Evolutionary conservation across 2,113 vertebrate species (phyloP).

Genomic region (Seriola rivoliana): DNA sequence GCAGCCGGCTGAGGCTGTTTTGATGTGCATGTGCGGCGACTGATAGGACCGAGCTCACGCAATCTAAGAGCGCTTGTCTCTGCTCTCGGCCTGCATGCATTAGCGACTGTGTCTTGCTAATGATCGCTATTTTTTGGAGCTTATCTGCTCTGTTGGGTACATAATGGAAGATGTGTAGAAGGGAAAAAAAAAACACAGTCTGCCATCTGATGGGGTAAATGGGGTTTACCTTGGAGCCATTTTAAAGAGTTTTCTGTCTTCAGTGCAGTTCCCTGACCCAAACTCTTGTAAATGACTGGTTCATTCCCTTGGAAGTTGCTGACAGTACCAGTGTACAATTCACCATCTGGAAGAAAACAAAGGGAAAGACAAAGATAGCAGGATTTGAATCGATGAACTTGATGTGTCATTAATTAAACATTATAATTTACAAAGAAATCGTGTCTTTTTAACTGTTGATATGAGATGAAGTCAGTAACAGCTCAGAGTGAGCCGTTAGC

Average conservation of each 20-base stretch:
- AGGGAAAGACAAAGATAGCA: neutral
- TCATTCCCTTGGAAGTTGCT: slow-evolving; percentile 98
- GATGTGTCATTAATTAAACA: slow-evolving; percentile 21
- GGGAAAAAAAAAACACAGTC: neutral
- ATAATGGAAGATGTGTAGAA: slow-evolving; percentile 40
- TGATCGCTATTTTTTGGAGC: slow-evolving; percentile 57
- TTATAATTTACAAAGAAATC: slow-evolving; percentile 7
- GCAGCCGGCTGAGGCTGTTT: slow-evolving; percentile 55
- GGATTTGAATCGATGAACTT: neutral
- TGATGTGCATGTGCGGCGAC: slow-evolving; percentile 67
- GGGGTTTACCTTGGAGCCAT: slow-evolving; percentile 95
- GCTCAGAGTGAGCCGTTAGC: slow-evolving; percentile 10
- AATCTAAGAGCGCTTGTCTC: slow-evolving; percentile 50
- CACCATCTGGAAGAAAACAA: slow-evolving; percentile 87
- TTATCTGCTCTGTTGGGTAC: slow-evolving; percentile 52
- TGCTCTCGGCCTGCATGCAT: slow-evolving; percentile 53
- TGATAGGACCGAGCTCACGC: slow-evolving; percentile 53
- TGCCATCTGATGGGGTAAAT: slow-evolving; percentile 18
- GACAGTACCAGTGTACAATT: slow-evolving; percentile 94
- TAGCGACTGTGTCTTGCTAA: slow-evolving; percentile 59
- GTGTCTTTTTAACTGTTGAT: neutral
- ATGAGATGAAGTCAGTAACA: slow-evolving; percentile 1
- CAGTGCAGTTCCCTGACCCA: slow-evolving; percentile 89
- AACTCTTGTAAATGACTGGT: slow-evolving; percentile 94
- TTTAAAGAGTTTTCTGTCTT: slow-evolving; percentile 98